These are phyloP conservation scores for Acanthiza pusilla DNA, from an alignment of 2,797 vertebrate species.

Conservation along the genomic window DNA sequence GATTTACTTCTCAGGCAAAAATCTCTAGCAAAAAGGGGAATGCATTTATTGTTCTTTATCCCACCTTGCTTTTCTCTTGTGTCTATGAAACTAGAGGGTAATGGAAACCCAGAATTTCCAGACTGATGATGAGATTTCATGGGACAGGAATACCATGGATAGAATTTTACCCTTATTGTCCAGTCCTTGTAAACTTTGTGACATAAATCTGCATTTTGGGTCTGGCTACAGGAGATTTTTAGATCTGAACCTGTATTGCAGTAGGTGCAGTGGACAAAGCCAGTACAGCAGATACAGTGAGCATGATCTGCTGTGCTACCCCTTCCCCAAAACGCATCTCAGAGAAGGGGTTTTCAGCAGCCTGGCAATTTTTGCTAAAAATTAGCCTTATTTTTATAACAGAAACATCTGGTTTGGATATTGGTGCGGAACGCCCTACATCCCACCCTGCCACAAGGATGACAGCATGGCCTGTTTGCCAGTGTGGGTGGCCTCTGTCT, in stretches of 20 bases:
- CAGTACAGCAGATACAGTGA: accelerated
- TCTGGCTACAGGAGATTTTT: background rate
- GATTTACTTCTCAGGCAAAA: background rate
- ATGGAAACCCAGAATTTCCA: background rate
- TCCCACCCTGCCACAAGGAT: background rate
- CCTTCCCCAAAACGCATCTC: background rate
- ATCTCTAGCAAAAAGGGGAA: background rate
- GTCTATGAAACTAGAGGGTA: background rate
- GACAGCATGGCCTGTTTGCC: background rate
- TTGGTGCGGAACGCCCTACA: background rate
- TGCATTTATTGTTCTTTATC: background rate
- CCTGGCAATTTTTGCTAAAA: background rate
- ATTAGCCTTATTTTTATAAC: background rate
- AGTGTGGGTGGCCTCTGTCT: background rate
- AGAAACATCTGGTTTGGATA: background rate
- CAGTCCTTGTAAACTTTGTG: background rate
- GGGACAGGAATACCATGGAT: background rate
- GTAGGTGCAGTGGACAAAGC: background rate
- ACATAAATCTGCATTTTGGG: background rate
- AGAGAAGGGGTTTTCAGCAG: background rate
- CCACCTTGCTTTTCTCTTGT: background rate
- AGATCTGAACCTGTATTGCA: background rate
- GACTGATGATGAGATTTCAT: background rate
- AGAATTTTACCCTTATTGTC: background rate
- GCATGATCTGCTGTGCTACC: background rate